A percentile compares a stretch with the other conserved stretches of the same genome.
These are phyloP conservation scores for Borostomias antarcticus DNA, from an alignment of 2,797 vertebrate genomes.

Conservation along the genomic window DNA sequence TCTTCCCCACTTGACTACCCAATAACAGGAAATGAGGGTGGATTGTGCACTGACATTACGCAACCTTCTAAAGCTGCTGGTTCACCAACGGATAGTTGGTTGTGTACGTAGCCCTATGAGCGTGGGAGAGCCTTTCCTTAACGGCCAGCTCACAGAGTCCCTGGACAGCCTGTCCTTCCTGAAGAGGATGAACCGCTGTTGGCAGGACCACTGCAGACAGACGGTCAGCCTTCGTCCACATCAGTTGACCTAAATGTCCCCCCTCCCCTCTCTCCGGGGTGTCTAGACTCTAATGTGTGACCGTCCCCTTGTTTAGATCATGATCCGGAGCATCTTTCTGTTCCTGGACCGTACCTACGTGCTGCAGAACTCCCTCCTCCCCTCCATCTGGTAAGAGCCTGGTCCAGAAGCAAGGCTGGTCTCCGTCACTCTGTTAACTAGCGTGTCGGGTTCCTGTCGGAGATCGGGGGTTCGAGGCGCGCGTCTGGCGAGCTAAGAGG, in stretches of 20 bases:
- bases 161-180: conserved; percentile 93
- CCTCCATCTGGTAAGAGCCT: conserved; percentile 93
- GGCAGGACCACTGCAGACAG: conserved; percentile 99
- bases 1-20: neutral
- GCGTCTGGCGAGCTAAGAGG: neutral
- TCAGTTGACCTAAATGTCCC: conserved; percentile 79
- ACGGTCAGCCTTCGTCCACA: conserved; percentile 76
- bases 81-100: too few species aligned
- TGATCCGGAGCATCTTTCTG: conserved; percentile 99
- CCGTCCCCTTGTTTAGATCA: conserved; percentile 61
- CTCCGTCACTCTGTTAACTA: neutral
- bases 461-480: too few species aligned
- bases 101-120: neutral
- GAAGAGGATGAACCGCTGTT: conserved; percentile 98
- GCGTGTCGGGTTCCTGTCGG: neutral
- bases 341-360: conserved; percentile 99
- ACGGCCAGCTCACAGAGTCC: conserved; percentile 83
- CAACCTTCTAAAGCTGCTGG: neutral
- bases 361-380: conserved; percentile 97
- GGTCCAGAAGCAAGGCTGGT: neutral
- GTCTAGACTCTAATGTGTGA: neutral
- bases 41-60: neutral
- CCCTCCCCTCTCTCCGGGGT: neutral
- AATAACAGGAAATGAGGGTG: neutral
- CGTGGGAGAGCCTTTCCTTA: conserved; percentile 45